Conservation (phyloP, 2,113 vertebrate genomes). For the Labrus mixtus region DNA sequence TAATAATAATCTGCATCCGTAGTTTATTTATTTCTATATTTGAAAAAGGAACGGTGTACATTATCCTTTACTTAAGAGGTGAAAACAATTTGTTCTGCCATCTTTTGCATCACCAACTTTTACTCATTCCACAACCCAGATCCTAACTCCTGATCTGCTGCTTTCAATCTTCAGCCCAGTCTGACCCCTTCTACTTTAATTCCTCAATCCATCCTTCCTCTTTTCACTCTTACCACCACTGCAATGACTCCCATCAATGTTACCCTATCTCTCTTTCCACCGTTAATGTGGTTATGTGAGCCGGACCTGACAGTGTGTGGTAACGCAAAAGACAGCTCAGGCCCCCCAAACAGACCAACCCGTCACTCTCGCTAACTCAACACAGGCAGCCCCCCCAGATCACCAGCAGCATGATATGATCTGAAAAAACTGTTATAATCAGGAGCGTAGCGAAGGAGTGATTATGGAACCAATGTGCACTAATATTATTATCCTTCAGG, state of each 20-base stretch:
- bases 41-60: too few relatives aligned
- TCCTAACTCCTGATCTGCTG: neutral
- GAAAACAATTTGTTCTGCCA: too few relatives aligned
- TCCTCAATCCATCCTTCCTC: conserved; percentile 10
- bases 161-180: conserved; percentile 13
- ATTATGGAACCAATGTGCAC: conserved; percentile 56
- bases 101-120: neutral
- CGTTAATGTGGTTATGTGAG: conserved; percentile 49
- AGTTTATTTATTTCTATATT: too few relatives aligned
- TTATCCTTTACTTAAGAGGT: too few relatives aligned
- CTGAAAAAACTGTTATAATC: conserved; percentile 53
- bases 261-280: conserved; percentile 21
- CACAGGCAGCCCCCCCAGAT: conserved; percentile 60
- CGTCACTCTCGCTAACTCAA: conserved; percentile 68
- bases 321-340: conserved; percentile 42
- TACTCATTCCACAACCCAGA: neutral
- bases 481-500: conserved; percentile 57
- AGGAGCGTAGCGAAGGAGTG: conserved; percentile 18
- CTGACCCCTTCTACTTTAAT: conserved; percentile 16
- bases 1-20: too few relatives aligned
- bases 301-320: conserved; percentile 52
- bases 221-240: conserved; percentile 7
- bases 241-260: neutral
- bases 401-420: conserved; percentile 39
- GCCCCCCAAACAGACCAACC: conserved; percentile 34